A percentile compares a stretch with the other conserved stretches of the same genome.
Evolutionary conservation across 2,113 vertebrate genomes (phyloP).

Genomic region (Chaetodon auriga): DNA sequence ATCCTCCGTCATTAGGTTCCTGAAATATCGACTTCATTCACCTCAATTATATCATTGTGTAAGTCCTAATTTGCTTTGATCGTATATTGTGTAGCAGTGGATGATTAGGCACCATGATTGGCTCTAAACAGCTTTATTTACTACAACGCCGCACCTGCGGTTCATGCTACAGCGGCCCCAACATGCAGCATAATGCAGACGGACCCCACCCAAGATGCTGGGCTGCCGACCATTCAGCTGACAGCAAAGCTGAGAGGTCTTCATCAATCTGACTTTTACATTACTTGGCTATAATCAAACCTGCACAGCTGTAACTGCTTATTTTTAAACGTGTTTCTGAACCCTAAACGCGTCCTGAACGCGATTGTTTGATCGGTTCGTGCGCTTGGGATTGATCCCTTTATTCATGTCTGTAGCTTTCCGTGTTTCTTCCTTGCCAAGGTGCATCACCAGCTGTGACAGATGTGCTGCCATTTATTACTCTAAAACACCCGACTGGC

Average conservation of each 20-base stretch:
- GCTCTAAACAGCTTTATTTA: slow-evolving; percentile 47
- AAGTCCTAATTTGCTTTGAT: not conserved
- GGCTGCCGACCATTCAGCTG: slow-evolving; percentile 64
- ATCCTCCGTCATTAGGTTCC: slow-evolving; percentile 13
- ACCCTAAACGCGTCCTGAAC: not conserved
- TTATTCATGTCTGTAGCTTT: slow-evolving; percentile 27
- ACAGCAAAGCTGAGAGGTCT: slow-evolving; percentile 35
- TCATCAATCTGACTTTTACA: not conserved
- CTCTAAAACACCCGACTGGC: not conserved
- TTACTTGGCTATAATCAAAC: not conserved
- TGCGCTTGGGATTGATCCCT: not conserved
- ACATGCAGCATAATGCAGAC: slow-evolving; percentile 87
- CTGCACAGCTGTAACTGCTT: fast-evolving
- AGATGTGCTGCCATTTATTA: slow-evolving; percentile 23
- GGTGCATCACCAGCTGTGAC: slow-evolving; percentile 36
- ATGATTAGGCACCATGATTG: not conserved
- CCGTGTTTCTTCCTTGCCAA: not conserved
- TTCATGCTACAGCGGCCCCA: slow-evolving; percentile 65
- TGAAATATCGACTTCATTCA: slow-evolving; percentile 39
- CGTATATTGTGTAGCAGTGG: not conserved
- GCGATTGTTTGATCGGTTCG: not conserved
- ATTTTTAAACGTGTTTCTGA: slow-evolving; percentile 4
- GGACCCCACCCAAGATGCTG: slow-evolving; percentile 87
- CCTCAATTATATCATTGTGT: not conserved
- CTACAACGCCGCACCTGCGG: slow-evolving; percentile 72